Percentiles rank a stretch among this genome's conserved stretches.
phyloP scores from a whole-genome alignment of 2,113 vertebrate genomes.

The Australoheros scitulus region DNA sequence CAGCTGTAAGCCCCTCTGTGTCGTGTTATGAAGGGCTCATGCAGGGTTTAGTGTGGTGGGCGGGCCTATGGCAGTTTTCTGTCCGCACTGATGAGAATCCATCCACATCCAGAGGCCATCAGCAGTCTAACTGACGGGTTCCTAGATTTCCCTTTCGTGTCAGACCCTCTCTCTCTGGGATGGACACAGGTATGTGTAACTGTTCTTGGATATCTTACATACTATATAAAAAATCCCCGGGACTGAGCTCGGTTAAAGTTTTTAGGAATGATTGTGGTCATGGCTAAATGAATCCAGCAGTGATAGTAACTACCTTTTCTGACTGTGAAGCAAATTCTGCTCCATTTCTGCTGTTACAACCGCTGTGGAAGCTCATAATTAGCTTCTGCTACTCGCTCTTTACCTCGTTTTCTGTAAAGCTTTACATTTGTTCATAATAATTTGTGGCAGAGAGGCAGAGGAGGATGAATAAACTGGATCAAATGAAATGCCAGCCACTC shows the following conservation, averaged over 20 bases:
- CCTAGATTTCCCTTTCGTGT: neutral
- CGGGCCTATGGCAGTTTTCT: neutral
- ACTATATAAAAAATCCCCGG: neutral
- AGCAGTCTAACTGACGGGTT: rapidly evolving
- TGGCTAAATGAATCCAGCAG: neutral
- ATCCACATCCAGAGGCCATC: neutral
- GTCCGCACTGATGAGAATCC: neutral
- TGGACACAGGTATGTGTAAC: neutral
- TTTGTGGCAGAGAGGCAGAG: neutral
- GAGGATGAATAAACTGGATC: slow-evolving; percentile 13
- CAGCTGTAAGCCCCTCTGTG: neutral
- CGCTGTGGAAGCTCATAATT: neutral
- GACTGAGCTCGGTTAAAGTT: neutral
- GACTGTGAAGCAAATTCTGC: neutral
- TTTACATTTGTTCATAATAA: neutral
- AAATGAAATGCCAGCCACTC: slow-evolving; percentile 17
- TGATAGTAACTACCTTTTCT: neutral
- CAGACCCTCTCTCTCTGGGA: neutral
- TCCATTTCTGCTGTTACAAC: neutral
- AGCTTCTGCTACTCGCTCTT: neutral
- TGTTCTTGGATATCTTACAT: rapidly evolving
- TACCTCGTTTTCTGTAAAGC: neutral
- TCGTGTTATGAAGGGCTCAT: neutral
- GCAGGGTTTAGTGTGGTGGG: neutral
- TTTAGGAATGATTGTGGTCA: neutral